A percentile compares a stretch with the other conserved stretches of the same genome.
Conservation (phyloP, 30 jellyfish, hydroid and myxozoan species). For the Turritopsis dohrnii region DNA sequence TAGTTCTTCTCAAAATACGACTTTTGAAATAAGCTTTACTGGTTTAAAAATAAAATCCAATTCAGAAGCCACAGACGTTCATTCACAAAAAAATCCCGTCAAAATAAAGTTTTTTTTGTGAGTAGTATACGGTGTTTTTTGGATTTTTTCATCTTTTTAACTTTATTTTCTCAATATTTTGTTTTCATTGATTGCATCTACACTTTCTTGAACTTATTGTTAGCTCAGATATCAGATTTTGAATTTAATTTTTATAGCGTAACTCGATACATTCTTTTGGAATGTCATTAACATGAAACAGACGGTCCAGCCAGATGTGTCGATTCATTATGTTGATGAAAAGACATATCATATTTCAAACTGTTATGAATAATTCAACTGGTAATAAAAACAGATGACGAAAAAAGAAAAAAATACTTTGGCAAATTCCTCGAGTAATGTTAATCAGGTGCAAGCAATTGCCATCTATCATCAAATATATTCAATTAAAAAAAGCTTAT, state of each 20-base stretch:
- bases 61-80: not conserved
- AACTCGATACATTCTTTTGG: not conserved
- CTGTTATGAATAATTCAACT: not conserved
- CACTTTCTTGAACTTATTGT: not conserved
- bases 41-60: not conserved
- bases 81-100: too few species aligned
- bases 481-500: not conserved
- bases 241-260: not conserved
- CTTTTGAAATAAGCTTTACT: not conserved
- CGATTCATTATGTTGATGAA: not conserved
- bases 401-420: too few species aligned
- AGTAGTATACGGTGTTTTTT: too few species aligned
- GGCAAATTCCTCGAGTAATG: not conserved
- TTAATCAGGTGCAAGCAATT: not conserved
- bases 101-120: too few species aligned
- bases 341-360: not conserved
- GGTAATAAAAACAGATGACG: not conserved
- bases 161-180: too few species aligned
- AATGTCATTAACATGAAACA: not conserved
- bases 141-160: too few species aligned
- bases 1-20: too few species aligned
- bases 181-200: too few species aligned
- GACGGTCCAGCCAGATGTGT: not conserved
- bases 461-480: not conserved
- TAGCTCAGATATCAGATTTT: not conserved